Conservation (phyloP, 2,113 vertebrate genomes). For the Eulemur rufifrons region DNA sequence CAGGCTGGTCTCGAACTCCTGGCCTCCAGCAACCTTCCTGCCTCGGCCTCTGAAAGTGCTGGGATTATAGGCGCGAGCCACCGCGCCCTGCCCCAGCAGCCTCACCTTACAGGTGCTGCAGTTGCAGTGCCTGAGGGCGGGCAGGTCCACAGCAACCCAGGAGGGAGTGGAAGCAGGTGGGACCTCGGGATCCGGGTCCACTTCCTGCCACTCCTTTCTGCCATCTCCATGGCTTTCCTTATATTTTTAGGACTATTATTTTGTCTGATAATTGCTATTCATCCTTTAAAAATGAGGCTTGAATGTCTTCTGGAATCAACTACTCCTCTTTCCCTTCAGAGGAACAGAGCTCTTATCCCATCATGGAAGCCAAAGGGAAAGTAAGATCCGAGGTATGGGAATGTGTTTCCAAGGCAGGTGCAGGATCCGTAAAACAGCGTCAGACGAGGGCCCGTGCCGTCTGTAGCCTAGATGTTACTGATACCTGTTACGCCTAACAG, state of each 20-base stretch:
- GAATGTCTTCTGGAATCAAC: not conserved
- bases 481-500: not conserved
- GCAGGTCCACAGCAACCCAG: not conserved
- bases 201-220: not conserved
- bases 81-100: too few species aligned
- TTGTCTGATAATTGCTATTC: constrained; percentile 10
- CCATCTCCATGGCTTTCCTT: not conserved
- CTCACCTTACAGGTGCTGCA: not conserved
- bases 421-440: not conserved
- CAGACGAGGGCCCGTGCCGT: not conserved
- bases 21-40: too few species aligned
- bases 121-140: rapidly evolving
- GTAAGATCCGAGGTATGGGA: not conserved
- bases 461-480: too few species aligned
- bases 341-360: not conserved
- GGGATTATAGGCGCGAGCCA: too few species aligned
- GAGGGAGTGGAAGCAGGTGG: rapidly evolving
- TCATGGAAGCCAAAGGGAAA: not conserved
- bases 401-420: not conserved
- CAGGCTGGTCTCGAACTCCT: too few species aligned
- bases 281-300: not conserved
- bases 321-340: not conserved
- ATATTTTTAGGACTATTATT: not conserved
- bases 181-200: not conserved
- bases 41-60: too few species aligned